Percentiles rank a stretch among this genome's conserved stretches.
Evolutionary conservation across 2,113 vertebrate genomes (phyloP).

Genomic region (Phainopepla nitens): DNA sequence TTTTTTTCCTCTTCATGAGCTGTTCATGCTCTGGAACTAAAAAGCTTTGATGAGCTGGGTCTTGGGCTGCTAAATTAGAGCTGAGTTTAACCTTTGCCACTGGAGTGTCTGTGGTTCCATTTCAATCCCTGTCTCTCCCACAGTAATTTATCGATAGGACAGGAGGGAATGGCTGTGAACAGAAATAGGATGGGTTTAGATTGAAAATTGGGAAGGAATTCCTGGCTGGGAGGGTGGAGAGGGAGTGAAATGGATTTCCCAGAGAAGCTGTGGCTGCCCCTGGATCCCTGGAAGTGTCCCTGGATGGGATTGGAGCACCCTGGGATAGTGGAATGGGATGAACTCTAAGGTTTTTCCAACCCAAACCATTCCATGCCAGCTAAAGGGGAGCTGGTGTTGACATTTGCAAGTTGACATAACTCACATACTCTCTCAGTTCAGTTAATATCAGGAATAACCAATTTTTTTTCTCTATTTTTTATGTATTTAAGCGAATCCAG

Average conservation of each 20-base stretch:
- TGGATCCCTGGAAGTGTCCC: background rate
- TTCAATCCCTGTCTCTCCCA: background rate
- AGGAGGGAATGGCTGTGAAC: background rate
- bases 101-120: rapidly evolving
- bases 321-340: background rate
- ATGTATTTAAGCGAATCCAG: background rate
- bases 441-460: background rate
- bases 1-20: background rate
- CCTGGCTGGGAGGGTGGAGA: background rate
- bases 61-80: background rate
- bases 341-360: background rate
- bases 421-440: background rate
- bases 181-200: no score
- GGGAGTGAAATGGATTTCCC: background rate
- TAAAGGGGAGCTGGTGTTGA: background rate
- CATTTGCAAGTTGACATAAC: background rate
- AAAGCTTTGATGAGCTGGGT: background rate
- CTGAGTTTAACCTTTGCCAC: background rate
- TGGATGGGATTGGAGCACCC: background rate
- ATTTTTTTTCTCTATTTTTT: rapidly evolving
- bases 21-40: background rate
- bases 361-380: background rate
- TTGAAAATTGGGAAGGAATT: background rate
- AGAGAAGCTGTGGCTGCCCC: background rate
- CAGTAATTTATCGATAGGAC: background rate